Evolutionary conservation across 2,797 vertebrate genomes (phyloP).

Genomic region (Steatocranus sp.): DNA sequence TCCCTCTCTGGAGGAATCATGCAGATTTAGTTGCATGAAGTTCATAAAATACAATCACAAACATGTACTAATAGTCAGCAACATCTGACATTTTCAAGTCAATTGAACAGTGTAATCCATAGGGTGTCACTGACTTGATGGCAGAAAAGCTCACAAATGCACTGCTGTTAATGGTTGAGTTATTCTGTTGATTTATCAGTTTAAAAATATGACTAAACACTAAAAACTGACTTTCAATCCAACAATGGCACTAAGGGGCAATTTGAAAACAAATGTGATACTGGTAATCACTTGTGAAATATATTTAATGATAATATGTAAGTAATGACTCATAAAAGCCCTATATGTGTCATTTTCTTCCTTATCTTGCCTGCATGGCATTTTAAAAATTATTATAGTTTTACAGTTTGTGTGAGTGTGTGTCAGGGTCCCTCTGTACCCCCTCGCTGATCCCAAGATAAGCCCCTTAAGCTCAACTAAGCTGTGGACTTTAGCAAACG

Average conservation of each 20-base stretch:
- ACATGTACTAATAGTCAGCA: background rate
- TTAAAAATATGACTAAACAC: background rate
- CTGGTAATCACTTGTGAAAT: background rate
- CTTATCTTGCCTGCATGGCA: background rate
- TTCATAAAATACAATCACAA: background rate
- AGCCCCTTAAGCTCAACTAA: slow-evolving; percentile 38
- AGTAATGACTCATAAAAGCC: background rate
- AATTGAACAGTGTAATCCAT: background rate
- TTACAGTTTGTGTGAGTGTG: slow-evolving; percentile 1
- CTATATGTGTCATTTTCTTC: background rate
- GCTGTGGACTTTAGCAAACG: slow-evolving; percentile 37
- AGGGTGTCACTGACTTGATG: background rate
- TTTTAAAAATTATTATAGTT: background rate
- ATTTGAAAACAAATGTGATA: background rate
- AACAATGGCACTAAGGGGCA: background rate
- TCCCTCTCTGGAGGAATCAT: background rate
- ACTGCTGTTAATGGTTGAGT: background rate
- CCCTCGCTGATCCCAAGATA: slow-evolving; percentile 30
- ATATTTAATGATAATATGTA: background rate
- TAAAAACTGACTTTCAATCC: background rate
- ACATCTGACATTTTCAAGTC: background rate
- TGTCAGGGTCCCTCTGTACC: slow-evolving; percentile 12
- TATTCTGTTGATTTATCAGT: background rate
- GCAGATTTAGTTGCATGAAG: background rate
- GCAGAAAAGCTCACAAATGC: background rate